Evolutionary conservation across 2,113 vertebrate genomes (phyloP).

Genomic region (Aix galericulata): DNA sequence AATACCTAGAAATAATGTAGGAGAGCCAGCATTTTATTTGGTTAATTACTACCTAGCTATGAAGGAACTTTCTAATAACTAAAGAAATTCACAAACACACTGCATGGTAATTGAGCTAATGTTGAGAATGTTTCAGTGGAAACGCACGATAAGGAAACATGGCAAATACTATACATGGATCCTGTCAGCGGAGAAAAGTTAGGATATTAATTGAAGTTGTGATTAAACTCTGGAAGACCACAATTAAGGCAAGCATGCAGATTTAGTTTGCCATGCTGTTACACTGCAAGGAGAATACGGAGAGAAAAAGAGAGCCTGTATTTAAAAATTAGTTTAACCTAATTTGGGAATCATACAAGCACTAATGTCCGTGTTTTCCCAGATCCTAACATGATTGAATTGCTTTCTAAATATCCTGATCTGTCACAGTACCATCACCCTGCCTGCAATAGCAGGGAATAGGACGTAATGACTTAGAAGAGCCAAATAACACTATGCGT

Average conservation of each 20-base stretch:
- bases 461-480: neutral
- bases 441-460: neutral
- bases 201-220: neutral
- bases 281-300: neutral
- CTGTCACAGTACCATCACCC: neutral
- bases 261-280: neutral
- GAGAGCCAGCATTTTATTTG: neutral
- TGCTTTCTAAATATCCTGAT: neutral
- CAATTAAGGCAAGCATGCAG: neutral
- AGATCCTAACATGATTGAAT: neutral
- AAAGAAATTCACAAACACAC: neutral
- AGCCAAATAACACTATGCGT: neutral
- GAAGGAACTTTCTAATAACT: neutral
- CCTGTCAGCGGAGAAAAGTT: neutral
- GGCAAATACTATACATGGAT: neutral
- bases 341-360: neutral
- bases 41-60: neutral
- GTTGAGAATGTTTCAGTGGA: no score
- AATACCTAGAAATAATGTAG: neutral
- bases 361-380: neutral
- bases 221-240: neutral
- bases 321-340: neutral
- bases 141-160: neutral
- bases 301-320: neutral
- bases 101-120: neutral